Evolutionary conservation across 2,113 vertebrate species (phyloP).

Genomic region (Brachyhypopomus occidentalis): DNA sequence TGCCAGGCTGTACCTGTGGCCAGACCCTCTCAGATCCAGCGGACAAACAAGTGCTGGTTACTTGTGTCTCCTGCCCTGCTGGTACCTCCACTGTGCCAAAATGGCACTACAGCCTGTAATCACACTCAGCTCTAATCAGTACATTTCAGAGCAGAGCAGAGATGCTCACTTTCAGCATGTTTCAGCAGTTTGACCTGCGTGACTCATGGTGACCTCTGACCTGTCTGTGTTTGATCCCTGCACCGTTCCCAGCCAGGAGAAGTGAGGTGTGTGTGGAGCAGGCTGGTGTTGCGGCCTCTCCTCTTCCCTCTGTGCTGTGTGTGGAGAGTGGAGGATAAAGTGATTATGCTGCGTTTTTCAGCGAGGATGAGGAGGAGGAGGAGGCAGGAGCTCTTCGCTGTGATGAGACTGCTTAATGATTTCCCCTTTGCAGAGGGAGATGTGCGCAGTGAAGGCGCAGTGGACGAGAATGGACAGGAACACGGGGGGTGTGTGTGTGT

Average conservation of each 20-base stretch:
- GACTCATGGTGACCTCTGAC: not conserved
- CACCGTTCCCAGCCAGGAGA: conserved; percentile 1
- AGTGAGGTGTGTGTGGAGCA: conserved; percentile 24
- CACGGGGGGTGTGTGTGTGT: not conserved
- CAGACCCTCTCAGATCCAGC: not conserved
- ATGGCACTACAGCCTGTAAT: conserved; percentile 7
- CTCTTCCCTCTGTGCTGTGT: conserved; percentile 22
- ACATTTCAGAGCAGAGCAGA: too few relatives aligned
- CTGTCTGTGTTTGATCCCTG: conserved; percentile 18
- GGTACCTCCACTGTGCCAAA: conserved; percentile 20
- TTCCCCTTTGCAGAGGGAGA: conserved; percentile 48
- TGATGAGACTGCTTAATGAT: conserved; percentile 57
- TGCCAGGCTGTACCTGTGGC: not conserved
- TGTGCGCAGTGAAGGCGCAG: conserved; percentile 53
- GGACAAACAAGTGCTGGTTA: conserved; percentile 3
- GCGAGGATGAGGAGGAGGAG: conserved; percentile 19
- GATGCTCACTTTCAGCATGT: not conserved
- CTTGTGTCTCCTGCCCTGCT: conserved; percentile 38
- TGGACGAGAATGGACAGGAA: conserved; percentile 28
- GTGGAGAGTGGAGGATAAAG: conserved; percentile 47
- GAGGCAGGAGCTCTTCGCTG: conserved; percentile 49
- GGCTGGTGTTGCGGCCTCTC: conserved; percentile 2
- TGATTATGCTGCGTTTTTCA: conserved; percentile 56
- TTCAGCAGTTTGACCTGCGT: too few relatives aligned
- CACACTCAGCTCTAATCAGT: conserved; percentile 10